Conservation (phyloP, 2,113 vertebrate genomes). For the Arvicanthis niloticus region DNA sequence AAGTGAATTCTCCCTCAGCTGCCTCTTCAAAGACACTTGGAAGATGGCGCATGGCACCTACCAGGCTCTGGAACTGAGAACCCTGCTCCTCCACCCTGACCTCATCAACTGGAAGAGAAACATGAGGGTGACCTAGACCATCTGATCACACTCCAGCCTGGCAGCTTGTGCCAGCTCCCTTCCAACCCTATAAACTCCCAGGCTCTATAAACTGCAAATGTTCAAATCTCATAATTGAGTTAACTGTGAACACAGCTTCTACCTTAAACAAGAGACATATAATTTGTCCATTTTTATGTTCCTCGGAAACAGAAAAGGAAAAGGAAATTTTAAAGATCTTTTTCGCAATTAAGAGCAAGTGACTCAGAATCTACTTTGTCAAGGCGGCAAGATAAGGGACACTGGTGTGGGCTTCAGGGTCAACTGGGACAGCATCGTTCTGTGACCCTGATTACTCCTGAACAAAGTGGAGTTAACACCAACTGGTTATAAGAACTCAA, state of each 20-base stretch:
- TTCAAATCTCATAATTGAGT: neutral
- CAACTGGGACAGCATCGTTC: neutral
- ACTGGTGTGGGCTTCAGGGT: neutral
- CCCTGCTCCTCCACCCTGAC: neutral
- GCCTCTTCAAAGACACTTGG: neutral
- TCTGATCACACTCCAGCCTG: neutral
- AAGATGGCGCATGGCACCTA: neutral
- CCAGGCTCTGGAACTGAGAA: neutral
- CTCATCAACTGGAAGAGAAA: neutral
- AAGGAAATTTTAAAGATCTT: neutral
- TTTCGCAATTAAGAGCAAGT: neutral
- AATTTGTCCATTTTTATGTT: conserved; percentile 4
- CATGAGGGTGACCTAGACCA: neutral
- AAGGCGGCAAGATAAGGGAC: neutral
- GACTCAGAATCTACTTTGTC: conserved; percentile 6
- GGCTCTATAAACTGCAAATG: neutral
- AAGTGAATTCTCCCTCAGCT: neutral
- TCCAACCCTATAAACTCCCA: neutral
- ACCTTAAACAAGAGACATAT: neutral
- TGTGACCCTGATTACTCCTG: neutral
- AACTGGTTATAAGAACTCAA: neutral
- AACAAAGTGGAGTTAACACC: neutral
- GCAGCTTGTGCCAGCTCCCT: neutral
- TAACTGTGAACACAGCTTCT: neutral
- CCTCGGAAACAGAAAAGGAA: neutral